A percentile compares a stretch with the other conserved stretches of the same genome.
Evolutionary conservation across 2,797 vertebrate species (phyloP).

Genomic region (Phataginus tricuspis): DNA sequence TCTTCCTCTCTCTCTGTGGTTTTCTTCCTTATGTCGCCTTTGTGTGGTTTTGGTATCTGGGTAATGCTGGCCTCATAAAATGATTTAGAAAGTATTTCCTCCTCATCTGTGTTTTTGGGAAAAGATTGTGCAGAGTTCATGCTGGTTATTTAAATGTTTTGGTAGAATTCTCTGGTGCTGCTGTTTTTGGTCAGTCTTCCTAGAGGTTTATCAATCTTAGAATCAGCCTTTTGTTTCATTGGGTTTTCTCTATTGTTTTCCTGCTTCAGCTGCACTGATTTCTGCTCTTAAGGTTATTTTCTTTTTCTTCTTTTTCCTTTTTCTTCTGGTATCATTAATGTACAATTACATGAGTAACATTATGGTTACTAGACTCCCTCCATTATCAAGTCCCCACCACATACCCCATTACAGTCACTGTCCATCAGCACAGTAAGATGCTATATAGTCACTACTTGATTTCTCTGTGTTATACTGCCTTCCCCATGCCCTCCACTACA

Average conservation of each 20-base stretch:
- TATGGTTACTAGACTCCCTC: too few relatives aligned
- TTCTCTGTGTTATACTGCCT: too few relatives aligned
- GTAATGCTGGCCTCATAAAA: neutral
- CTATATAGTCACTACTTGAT: too few relatives aligned
- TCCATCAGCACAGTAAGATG: too few relatives aligned
- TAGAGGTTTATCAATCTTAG: conserved; percentile 2
- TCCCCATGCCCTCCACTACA: too few relatives aligned
- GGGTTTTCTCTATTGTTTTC: neutral
- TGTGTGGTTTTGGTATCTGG: neutral
- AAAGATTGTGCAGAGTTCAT: neutral
- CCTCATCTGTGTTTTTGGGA: neutral
- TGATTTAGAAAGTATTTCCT: neutral
- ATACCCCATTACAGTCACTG: too few relatives aligned
- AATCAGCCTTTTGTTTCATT: conserved; percentile 41
- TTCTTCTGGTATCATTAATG: too few relatives aligned
- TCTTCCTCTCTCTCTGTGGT: neutral
- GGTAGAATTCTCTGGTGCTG: neutral
- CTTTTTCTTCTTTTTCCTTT: neutral
- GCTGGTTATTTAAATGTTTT: neutral
- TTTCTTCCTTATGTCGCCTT: neutral
- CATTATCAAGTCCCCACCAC: too few relatives aligned
- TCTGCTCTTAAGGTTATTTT: neutral
- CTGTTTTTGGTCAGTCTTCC: neutral
- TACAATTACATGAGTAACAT: too few relatives aligned
- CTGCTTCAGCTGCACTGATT: neutral